These are phyloP conservation scores for Leptarthrus brevirostris DNA, from an alignment of 2,888 invertebrate species.

Conservation along the genomic window DNA sequence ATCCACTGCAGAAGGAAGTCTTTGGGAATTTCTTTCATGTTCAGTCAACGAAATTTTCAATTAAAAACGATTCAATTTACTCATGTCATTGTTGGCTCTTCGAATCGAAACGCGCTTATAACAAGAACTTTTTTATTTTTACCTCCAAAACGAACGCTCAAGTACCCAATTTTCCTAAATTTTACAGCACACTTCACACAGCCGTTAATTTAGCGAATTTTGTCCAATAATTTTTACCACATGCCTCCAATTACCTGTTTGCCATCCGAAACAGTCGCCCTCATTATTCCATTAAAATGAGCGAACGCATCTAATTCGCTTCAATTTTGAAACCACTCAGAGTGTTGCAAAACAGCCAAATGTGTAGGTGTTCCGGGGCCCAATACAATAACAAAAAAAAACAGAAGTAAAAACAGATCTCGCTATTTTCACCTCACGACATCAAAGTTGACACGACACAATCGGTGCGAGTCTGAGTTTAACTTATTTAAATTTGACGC, in stretches of 20 bases:
- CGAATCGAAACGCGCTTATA: too few species aligned
- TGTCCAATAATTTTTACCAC: too few species aligned
- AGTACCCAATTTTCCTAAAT: too few species aligned
- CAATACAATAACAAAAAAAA: neutral
- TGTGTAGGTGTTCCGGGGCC: neutral
- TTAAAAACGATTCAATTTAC: too few species aligned
- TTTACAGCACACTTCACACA: too few species aligned
- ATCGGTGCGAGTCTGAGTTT: neutral
- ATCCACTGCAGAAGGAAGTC: too few species aligned
- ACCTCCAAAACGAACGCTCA: too few species aligned
- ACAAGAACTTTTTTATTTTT: too few species aligned
- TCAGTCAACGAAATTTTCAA: neutral
- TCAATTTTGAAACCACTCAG: neutral
- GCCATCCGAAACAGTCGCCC: neutral
- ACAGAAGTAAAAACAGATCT: neutral
- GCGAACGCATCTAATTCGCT: conserved; percentile 25
- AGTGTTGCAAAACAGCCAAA: neutral
- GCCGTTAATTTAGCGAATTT: too few species aligned
- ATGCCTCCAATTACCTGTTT: neutral
- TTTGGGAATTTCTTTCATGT: neutral
- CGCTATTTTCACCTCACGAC: conserved; percentile 10
- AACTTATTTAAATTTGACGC: neutral
- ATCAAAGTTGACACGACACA: neutral
- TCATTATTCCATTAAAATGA: conserved; percentile 16
- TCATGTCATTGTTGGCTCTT: too few species aligned